Percentiles rank a stretch among this genome's conserved stretches.
These are phyloP conservation scores for Calameuta idolon DNA, from an alignment of 2,888 invertebrate genomes.

Conservation along the genomic window DNA sequence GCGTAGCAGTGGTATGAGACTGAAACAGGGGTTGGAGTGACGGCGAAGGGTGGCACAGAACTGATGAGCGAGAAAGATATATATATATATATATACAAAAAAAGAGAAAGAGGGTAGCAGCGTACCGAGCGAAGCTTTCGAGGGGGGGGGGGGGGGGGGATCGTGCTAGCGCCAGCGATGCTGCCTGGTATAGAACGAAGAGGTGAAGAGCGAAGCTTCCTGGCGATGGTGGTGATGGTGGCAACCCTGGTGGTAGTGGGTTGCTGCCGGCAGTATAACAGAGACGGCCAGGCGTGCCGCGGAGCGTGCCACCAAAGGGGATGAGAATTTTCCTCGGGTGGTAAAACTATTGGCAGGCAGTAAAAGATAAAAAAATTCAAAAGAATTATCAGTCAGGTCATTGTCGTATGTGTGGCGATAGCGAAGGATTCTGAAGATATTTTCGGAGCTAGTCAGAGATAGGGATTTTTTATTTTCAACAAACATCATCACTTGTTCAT, in stretches of 20 bases:
- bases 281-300: conserved; percentile 67
- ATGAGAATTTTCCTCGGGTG: conserved; percentile 59
- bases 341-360: conserved; percentile 57
- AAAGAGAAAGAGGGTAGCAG: conserved; percentile 13
- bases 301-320: conserved; percentile 67
- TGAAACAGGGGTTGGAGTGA: no score
- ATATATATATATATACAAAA: neutral
- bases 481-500: neutral
- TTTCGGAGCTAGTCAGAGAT: conserved; percentile 42
- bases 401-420: no score
- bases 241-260: conserved; percentile 44
- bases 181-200: conserved; percentile 17
- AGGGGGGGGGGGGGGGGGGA: no score
- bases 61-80: conserved; percentile 20
- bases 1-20: no score
- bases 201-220: conserved; percentile 24
- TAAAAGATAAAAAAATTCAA: conserved; percentile 36
- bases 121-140: conserved; percentile 9
- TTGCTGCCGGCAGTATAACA: conserved; percentile 65
- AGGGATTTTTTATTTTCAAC: conserved; percentile 35
- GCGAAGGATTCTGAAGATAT: no score
- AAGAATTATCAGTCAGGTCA: conserved; percentile 31
- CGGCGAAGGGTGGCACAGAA: neutral
- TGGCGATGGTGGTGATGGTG: conserved; percentile 20
- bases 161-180: conserved; percentile 22